Base-by-base conservation (phyloP, 1,140 invertebrate species). In the Chionoecetes opilio region DNA sequence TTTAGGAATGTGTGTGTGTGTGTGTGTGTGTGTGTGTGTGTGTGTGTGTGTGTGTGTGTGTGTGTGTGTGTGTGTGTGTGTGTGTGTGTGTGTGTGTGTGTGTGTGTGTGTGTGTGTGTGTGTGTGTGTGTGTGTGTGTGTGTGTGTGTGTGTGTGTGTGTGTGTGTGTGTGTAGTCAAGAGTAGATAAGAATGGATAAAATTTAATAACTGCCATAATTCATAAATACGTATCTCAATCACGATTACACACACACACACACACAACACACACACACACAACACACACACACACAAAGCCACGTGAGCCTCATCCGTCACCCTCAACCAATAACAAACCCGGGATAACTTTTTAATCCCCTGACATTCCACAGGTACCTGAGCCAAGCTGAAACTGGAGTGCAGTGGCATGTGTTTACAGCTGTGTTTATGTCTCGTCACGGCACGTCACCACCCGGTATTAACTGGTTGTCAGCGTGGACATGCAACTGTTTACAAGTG, bases 61-160 rank as follows among this genome's bases (percentile, higher is more conserved):
- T 46, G 32, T 46, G 32, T 46, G 63, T 46, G 63, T 46, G 32
- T 46, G 32, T 91, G 9, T 91, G 32, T 91, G 11, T 91, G 32
- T 91, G 32, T 46, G 26, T 91, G 32, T 91, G 11, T 91, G 26
- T 91, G 32, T 91, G 26, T 91, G 32, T 91, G 26, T 46, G 26
- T 91, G 32, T 46, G 26, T 91, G 26, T 91, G 26, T 53, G 32
- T 91, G 26, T 91, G 26, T 53, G 26, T 91, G 32, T 91, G 37
- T 89, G 87, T 29, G n/a, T 34, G 37, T 89, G 38, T 89, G 32
- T 37, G 37, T 89, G 37, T 41, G 38, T 37, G 37, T 89, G 37
- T 37, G 37, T 89, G 32, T 89, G n/a, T 29, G 35, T 32, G 31
- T 53, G 46, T 53, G 2, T 89, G 32, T 37, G 37, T 89, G 37